These are phyloP conservation scores for Salvator merianae DNA, from an alignment of 2,113 vertebrate species.

Conservation along the genomic window DNA sequence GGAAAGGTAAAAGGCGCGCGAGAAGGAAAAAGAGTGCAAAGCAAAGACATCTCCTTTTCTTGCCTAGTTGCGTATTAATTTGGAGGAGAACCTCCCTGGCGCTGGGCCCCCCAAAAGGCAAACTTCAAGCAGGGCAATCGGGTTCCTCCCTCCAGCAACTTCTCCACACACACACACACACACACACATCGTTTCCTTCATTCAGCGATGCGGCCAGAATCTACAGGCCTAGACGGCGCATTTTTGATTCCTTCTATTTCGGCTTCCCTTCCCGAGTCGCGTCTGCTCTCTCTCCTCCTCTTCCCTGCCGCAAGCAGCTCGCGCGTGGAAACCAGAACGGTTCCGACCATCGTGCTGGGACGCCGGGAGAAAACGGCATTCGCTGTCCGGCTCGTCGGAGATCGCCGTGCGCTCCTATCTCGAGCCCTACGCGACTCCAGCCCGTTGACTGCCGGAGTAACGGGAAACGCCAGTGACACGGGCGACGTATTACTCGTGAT, in stretches of 20 bases:
- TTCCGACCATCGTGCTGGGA: constrained; percentile 42
- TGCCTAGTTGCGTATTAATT: neutral
- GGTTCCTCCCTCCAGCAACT: neutral
- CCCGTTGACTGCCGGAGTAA: constrained; percentile 76
- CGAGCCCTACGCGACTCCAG: constrained; percentile 64
- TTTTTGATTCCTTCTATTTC: neutral
- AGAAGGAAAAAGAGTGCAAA: too few relatives aligned
- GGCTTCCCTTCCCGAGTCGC: too few relatives aligned
- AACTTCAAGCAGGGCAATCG: neutral
- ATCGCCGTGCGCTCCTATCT: constrained; percentile 59
- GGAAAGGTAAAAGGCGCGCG: neutral
- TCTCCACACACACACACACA: too few relatives aligned
- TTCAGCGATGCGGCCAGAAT: too few relatives aligned
- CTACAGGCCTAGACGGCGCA: neutral
- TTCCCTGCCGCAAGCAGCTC: neutral
- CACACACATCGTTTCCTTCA: neutral
- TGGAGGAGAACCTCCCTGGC: neutral
- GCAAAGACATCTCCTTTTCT: neutral
- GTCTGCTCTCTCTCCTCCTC: neutral
- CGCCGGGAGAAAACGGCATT: neutral
- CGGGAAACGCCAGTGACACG: constrained; percentile 77
- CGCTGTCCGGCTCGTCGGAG: constrained; percentile 44
- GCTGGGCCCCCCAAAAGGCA: too few relatives aligned
- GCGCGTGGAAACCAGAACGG: constrained; percentile 36
- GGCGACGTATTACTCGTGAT: constrained; percentile 80